A percentile compares a stretch with the other conserved stretches of the same genome.
These are phyloP conservation scores for Erebia epiphron DNA, from an alignment of 2,888 invertebrate genomes.

Conservation along the genomic window DNA sequence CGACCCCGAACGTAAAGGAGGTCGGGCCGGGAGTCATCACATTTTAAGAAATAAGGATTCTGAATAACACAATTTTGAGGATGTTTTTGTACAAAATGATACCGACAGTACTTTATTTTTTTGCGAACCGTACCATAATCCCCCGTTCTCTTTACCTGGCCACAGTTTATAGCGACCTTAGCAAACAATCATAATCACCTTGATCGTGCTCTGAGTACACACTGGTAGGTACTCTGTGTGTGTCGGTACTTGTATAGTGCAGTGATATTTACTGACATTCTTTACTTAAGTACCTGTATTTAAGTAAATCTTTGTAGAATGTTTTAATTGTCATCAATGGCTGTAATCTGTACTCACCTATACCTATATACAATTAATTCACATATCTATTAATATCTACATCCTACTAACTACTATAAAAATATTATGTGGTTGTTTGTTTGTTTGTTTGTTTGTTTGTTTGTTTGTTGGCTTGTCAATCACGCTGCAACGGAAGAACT, in stretches of 20 bases:
- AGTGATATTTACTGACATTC: constrained; percentile 3
- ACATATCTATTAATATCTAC: no score
- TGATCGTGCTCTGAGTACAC: constrained; percentile 33
- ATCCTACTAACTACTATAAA: no score
- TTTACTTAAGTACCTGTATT: background rate
- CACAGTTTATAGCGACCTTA: constrained; percentile 36
- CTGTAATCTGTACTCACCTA: background rate
- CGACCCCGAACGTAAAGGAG: no score
- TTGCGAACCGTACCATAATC: constrained; percentile 33
- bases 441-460: no score
- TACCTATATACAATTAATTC: background rate
- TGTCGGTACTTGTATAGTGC: background rate
- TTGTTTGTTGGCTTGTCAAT: no score
- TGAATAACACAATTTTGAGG: no score
- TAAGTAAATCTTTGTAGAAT: background rate
- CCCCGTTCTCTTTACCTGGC: constrained; percentile 35
- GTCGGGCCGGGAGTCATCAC: no score
- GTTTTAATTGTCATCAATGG: background rate
- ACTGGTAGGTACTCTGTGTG: background rate
- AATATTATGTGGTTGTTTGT: no score
- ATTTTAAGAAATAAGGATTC: no score
- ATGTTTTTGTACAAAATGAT: no score
- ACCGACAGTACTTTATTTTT: background rate
- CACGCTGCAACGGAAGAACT: no score
- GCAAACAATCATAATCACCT: constrained; percentile 35